These are phyloP conservation scores for Hippotragus niger DNA, from an alignment of 2,113 vertebrate species.

Conservation along the genomic window DNA sequence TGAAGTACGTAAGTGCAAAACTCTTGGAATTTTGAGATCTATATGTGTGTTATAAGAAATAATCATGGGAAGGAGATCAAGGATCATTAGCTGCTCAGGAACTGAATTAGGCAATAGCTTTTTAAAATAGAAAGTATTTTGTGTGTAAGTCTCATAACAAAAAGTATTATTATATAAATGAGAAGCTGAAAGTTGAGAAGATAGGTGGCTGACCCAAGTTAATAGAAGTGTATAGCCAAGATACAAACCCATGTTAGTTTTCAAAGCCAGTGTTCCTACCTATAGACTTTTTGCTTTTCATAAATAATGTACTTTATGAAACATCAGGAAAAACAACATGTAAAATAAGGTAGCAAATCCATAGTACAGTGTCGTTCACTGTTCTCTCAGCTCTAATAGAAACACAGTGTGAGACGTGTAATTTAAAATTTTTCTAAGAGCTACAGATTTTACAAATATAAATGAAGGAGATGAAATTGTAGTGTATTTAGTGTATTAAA, in stretches of 20 bases:
- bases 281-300: background rate
- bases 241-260: background rate
- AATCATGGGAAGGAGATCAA: background rate
- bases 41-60: background rate
- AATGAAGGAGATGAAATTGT: background rate
- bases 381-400: background rate
- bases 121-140: slow-evolving; percentile 23
- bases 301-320: background rate
- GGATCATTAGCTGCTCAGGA: background rate
- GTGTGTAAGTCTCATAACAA: background rate
- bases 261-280: background rate
- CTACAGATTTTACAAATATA: background rate
- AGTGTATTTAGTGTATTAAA: background rate
- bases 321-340: background rate
- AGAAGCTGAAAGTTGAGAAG: background rate
- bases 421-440: background rate
- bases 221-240: background rate
- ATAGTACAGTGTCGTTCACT: background rate
- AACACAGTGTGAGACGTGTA: background rate
- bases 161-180: background rate
- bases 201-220: background rate
- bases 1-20: background rate
- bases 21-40: background rate
- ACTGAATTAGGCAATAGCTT: slow-evolving; percentile 10
- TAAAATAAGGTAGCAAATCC: background rate